Evolutionary conservation across 2,113 vertebrate species (phyloP), one percentile per base, ranked within the genome.

Genomic region (Crotophaga sulcirostris): DNA sequence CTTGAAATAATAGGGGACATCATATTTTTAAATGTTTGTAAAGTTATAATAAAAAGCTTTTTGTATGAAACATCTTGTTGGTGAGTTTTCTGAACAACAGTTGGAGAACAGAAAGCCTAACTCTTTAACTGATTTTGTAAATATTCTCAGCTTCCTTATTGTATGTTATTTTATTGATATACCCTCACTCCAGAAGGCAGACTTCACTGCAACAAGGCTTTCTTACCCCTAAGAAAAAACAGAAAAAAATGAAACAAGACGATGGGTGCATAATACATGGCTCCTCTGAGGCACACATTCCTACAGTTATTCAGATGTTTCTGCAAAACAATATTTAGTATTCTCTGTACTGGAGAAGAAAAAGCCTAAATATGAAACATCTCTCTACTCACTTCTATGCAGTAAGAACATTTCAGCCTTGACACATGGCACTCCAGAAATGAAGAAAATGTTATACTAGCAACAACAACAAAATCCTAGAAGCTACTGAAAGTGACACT

Each of bases 241-340:
- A 42, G 4, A 63, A 86, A 84, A 89, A 64, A 33, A 17, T 60
- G 81, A 84, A 96, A 94, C 62, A 81, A 93, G 85, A 88, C 74
- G 47, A 84, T 84, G 79, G 44, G 90, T 94, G 80, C 88, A 96
- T 95, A 96, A 97, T 94, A 60, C 90, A 95, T 90, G 69, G 25
- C 85, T 93, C 92, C 75, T 80, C 76, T 63, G 95, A 96, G 95
- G 67, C 90, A 90, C 68, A 60, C 64, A 34, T 83, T 94, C 56
- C 36, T 90, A 81, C 64, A 84, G 83, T 93, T 93, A 94, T 84
- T 96, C 85, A 81, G 67, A 90, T 42, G 44, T 67, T 96, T 92
- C 94, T 94, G 85, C 79, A 92, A 90, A 96, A 93, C 79, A 95
- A 52, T 90, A 94, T 97, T 94, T 93, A 54, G 4, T 90, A 96